Evolutionary conservation across 2,888 invertebrate genomes (phyloP), one percentile per base, ranked within the genome.

Genomic region (Tortricodes alternella): DNA sequence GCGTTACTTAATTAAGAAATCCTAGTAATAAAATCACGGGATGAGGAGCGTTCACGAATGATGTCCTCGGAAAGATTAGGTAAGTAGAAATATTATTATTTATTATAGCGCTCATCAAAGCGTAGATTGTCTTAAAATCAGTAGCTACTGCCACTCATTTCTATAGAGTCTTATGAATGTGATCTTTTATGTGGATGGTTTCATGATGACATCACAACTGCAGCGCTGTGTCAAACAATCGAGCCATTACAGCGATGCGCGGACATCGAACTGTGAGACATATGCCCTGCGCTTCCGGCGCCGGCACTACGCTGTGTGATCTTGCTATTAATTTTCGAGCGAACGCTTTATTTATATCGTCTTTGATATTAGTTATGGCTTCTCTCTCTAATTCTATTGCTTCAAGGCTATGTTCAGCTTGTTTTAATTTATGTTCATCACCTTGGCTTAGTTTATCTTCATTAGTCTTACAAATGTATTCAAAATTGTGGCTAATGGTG

Each of bases 191-290:
- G 15, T 39, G 44, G 24, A 32, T 2, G n/a, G 23, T 43, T 35
- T 43, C 46, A 23, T 43, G 34, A 55, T 49, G 35, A 43, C 43
- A 49, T 43, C 35, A 21, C 35, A 16, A 39, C 46, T 53, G 24
- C 27, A 18, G 43, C 29, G 38, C 35, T 21, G 41, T 50, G 56
- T 43, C 49, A 56, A 56, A 56, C 56, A 56, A 56, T 56, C 56
- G 49, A 50, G 56, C 18, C 49, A 50, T 56, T 50, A 56, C 56
- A 27, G 56, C 61, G 43, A 78, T 6, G 57, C 62, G 46, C 68
- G 80, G 77, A 66, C 83, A 61, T 77, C 80, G 82, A 83, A 81
- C 83, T 46, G 19, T 43, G 53, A 49, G 64, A 62, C 57, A 58
- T 65, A 64, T 62, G 64, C 59, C 63, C 64, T 63, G 62, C 56